Percentiles rank a stretch among this genome's conserved stretches.
Conservation (phyloP, 2,113 vertebrate species). For the human region DNA sequence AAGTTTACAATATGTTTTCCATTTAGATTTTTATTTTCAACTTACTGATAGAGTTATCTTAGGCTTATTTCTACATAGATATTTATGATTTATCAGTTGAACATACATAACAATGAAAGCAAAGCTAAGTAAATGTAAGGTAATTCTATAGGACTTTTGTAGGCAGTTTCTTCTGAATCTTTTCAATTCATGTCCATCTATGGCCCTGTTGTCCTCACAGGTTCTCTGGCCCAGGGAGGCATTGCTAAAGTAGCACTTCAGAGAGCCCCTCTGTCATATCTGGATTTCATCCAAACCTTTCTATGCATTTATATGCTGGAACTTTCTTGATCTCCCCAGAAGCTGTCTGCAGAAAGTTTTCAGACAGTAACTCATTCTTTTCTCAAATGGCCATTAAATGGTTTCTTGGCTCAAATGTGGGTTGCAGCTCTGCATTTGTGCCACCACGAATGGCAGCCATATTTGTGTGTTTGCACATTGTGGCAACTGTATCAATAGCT, state of each 20-base stretch:
- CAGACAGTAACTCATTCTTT: not conserved
- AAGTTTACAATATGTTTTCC: not conserved
- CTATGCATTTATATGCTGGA: not conserved
- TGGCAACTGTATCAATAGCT: not conserved
- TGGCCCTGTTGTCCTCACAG: not conserved
- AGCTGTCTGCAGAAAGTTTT: not conserved
- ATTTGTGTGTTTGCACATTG: rapidly evolving
- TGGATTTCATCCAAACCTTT: not conserved
- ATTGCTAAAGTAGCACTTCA: not conserved
- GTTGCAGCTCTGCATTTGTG: not conserved
- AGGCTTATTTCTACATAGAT: not conserved
- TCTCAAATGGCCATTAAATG: not conserved
- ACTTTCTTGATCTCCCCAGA: not conserved
- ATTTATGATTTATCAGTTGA: not conserved
- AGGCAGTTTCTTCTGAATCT: not conserved
- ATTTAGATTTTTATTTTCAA: not conserved
- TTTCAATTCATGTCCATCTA: not conserved
- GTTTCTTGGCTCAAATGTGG: not conserved
- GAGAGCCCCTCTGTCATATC: not conserved
- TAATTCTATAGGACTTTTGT: not conserved
- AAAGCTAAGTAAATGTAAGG: not conserved
- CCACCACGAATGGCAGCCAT: rapidly evolving
- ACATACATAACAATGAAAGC: not conserved
- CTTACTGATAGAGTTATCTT: not conserved
- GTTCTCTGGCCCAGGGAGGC: too few species aligned